Percentiles rank a stretch among this genome's conserved stretches.
These are phyloP conservation scores for Furcula furcula DNA, from an alignment of 2,888 invertebrate genomes.

Conservation along the genomic window DNA sequence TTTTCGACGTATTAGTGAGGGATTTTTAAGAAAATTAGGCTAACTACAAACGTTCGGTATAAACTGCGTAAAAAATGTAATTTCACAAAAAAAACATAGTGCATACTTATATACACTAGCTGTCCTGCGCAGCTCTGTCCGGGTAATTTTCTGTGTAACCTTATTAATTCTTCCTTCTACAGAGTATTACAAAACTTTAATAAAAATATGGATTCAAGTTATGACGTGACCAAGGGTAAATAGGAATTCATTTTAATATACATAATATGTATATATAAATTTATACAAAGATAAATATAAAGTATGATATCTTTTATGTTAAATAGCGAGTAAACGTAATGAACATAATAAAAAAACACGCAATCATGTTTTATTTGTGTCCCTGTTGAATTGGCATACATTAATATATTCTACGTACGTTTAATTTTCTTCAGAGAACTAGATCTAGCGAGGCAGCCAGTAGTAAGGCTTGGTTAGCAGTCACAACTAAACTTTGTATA, in stretches of 20 bases:
- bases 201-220: no score
- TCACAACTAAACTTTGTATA: conserved; percentile 41
- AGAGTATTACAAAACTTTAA: no score
- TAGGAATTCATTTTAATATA: no score
- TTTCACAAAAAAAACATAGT: background rate
- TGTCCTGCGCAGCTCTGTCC: no score
- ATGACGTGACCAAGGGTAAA: no score
- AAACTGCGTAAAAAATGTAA: conserved; percentile 1
- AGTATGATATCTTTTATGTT: background rate
- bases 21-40: conserved; percentile 37
- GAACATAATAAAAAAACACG: conserved; percentile 15
- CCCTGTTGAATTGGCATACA: background rate
- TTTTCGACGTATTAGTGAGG: conserved; percentile 51
- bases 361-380: conserved; percentile 8
- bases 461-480: conserved; percentile 3
- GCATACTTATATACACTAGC: no score
- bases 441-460: conserved; percentile 34
- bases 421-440: conserved; percentile 14
- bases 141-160: no score
- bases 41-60: conserved; percentile 1
- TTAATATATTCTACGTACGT: conserved; percentile 3
- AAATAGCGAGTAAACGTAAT: background rate
- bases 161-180: no score
- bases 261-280: no score
- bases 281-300: background rate